phyloP scores from a whole-genome alignment of 2,888 invertebrate species.

The Athalia circularis region DNA sequence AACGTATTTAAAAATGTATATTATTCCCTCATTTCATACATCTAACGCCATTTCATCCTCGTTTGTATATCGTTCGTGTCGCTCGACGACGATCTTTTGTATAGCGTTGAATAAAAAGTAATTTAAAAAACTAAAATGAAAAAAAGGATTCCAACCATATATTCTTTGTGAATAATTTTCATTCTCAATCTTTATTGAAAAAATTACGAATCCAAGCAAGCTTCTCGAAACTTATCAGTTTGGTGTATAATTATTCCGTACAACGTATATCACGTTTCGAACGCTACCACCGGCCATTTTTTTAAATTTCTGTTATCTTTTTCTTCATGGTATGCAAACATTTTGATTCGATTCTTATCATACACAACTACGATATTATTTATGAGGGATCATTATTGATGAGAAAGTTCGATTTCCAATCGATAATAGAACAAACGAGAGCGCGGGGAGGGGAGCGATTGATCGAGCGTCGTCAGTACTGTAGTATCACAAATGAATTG shows the following conservation, averaged over 20 bases:
- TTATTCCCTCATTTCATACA: no score
- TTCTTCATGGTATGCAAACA: background rate
- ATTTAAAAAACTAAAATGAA: no score
- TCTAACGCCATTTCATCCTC: no score
- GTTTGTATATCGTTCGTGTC: no score
- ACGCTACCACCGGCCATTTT: background rate
- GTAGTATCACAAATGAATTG: slow-evolving; percentile 43
- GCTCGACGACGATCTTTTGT: no score
- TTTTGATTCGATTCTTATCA: slow-evolving; percentile 3
- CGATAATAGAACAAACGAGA: slow-evolving; percentile 38
- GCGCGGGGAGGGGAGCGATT: background rate
- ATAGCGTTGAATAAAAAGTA: no score
- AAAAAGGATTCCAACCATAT: no score
- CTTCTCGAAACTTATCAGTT: no score
- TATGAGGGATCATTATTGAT: slow-evolving; percentile 8
- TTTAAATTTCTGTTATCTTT: background rate
- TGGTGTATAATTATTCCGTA: no score
- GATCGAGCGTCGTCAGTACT: slow-evolving; percentile 39
- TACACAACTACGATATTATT: slow-evolving; percentile 14
- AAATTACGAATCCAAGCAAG: background rate
- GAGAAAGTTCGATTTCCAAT: slow-evolving; percentile 14
- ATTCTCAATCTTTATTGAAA: background rate
- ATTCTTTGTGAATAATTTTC: no score
- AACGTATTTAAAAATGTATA: no score
- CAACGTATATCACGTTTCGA: no score